Evolutionary conservation across 2,797 vertebrate genomes (phyloP).

Genomic region (Masticophis lateralis): DNA sequence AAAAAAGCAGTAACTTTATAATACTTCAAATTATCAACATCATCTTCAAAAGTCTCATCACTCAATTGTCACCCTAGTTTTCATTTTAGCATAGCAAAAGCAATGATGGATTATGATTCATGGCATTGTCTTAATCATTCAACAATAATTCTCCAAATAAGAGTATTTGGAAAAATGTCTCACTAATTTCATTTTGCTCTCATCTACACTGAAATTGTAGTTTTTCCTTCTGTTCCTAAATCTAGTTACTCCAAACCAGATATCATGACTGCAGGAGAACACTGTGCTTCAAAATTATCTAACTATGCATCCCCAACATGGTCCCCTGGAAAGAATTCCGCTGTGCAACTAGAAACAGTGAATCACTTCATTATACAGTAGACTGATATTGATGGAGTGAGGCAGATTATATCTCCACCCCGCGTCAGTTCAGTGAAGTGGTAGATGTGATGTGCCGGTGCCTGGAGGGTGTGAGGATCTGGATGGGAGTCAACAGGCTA

Average conservation of each 20-base stretch:
- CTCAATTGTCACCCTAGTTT: neutral
- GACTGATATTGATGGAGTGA: neutral
- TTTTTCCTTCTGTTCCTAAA: neutral
- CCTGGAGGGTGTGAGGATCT: too few species aligned
- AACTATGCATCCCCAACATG: neutral
- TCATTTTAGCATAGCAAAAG: neutral
- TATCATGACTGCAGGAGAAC: neutral
- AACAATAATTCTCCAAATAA: neutral
- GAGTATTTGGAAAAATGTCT: neutral
- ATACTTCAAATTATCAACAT: slow-evolving; percentile 13
- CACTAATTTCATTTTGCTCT: neutral
- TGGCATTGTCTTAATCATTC: neutral
- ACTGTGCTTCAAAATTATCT: neutral
- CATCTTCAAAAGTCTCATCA: neutral
- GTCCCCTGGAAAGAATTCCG: neutral
- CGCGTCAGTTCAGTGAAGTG: too few species aligned
- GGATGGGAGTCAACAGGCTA: too few species aligned
- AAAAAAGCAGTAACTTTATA: slow-evolving; percentile 17
- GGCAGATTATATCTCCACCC: neutral
- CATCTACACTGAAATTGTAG: neutral
- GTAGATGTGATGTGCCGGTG: too few species aligned
- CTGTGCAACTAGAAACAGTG: neutral
- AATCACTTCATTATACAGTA: neutral
- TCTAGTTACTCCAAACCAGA: neutral
- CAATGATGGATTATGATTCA: neutral